These are phyloP conservation scores for human DNA, from an alignment of 2,113 vertebrate species.

Conservation along the genomic window DNA sequence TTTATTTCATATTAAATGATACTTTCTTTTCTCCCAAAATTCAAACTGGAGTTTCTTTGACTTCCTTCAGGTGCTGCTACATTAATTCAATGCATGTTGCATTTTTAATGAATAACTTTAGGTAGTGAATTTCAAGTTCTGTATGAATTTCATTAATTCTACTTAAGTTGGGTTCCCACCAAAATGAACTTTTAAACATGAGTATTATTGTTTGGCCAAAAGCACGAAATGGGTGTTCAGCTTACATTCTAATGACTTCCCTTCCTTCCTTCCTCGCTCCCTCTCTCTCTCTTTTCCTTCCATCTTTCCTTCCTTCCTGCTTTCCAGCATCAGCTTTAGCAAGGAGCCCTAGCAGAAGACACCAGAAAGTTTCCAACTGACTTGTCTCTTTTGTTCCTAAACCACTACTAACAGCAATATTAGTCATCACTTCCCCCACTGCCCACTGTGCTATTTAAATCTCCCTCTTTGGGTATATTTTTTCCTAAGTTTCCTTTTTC, in stretches of 20 bases:
- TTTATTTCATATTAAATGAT: background rate
- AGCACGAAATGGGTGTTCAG: background rate
- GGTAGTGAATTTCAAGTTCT: background rate
- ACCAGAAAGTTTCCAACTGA: background rate
- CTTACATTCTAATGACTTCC: background rate
- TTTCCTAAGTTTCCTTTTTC: slow-evolving; percentile 50
- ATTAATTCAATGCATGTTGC: background rate
- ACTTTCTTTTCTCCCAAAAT: slow-evolving; percentile 7
- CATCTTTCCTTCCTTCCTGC: background rate
- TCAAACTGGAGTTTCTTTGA: background rate
- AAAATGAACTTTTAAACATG: background rate
- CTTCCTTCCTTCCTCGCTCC: background rate
- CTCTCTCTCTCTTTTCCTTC: background rate
- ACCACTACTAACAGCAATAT: slow-evolving; percentile 5
- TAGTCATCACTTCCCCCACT: slow-evolving; percentile 31
- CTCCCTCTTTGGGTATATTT: slow-evolving; percentile 22
- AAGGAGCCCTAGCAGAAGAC: background rate
- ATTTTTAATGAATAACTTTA: background rate
- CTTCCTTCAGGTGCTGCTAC: background rate
- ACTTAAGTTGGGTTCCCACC: background rate
- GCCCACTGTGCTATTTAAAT: slow-evolving; percentile 47
- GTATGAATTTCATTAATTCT: background rate
- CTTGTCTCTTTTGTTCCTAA: slow-evolving; percentile 28
- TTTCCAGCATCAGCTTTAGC: background rate
- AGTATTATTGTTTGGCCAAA: background rate